These are phyloP conservation scores for Xylocampa areola DNA, from an alignment of 2,888 invertebrate genomes.

Conservation along the genomic window DNA sequence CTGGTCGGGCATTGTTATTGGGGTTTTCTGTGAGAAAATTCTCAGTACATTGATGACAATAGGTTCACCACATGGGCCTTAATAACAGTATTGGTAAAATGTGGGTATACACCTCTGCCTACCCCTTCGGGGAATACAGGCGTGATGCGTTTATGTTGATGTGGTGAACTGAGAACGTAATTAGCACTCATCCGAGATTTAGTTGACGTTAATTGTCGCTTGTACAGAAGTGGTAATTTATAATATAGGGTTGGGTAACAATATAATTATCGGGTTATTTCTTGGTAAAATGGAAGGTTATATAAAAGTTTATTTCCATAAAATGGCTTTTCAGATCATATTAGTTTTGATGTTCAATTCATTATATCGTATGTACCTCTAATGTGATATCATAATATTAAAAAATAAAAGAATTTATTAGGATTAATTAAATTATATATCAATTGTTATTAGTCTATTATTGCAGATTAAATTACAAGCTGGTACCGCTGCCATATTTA, in stretches of 20 bases:
- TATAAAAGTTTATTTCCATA: no score
- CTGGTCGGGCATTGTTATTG: no score
- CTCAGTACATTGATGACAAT: no score
- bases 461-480: constrained; percentile 18
- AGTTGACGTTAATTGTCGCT: constrained; percentile 7
- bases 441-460: constrained; percentile 48
- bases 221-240: no score
- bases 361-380: constrained; percentile 52
- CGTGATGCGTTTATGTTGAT: no score
- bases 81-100: no score
- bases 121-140: no score
- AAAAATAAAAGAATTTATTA: constrained; percentile 41
- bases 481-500: no score
- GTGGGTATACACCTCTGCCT: no score
- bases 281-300: constrained; percentile 12
- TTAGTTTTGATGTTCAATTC: constrained; percentile 42
- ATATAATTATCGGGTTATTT: not conserved
- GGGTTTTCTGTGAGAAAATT: no score
- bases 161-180: constrained; percentile 50
- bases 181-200: constrained; percentile 1
- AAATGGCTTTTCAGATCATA: not conserved
- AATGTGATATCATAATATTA: constrained; percentile 58
- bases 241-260: no score
- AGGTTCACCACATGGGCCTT: no score
- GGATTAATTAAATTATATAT: constrained; percentile 41